Conservation (phyloP, 2,113 vertebrate genomes). For the Pungitius pungitius region DNA sequence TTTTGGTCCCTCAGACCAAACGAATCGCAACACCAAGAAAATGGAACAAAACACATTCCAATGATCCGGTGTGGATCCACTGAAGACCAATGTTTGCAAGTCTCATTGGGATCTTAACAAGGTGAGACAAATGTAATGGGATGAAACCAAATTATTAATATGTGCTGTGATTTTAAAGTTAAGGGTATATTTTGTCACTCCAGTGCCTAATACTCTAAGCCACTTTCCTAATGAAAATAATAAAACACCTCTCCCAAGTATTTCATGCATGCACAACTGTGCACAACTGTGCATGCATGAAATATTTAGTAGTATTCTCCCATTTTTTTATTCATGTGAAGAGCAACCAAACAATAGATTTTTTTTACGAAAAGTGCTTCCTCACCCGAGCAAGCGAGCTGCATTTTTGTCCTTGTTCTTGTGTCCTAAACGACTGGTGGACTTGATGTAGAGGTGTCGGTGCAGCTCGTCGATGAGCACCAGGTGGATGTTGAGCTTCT, state of each 20-base stretch:
- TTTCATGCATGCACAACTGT: background rate
- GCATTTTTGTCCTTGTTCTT: conserved; percentile 84
- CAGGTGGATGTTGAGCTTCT: conserved; percentile 96
- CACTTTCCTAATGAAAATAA: background rate
- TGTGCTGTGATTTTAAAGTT: background rate
- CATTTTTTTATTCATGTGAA: background rate
- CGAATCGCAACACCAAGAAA: background rate
- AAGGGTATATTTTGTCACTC: background rate
- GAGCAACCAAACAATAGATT: background rate
- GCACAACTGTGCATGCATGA: no score
- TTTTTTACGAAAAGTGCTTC: background rate
- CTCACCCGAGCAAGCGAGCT: conserved; percentile 68
- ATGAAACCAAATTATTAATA: background rate
- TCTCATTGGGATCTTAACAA: background rate
- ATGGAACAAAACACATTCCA: background rate
- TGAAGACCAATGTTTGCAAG: background rate
- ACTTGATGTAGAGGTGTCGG: conserved; percentile 96
- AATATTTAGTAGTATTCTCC: no score
- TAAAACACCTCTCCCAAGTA: background rate
- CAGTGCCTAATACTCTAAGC: background rate
- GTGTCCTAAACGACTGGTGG: conserved; percentile 90
- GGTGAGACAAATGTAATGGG: background rate
- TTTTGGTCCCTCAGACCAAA: conserved; percentile 14
- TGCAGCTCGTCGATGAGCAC: conserved; percentile 97
- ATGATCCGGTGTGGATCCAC: background rate